A percentile compares a stretch with the other conserved stretches of the same genome.
Conservation (phyloP, 2,888 invertebrate species). For the Drymonia ruficornis region DNA sequence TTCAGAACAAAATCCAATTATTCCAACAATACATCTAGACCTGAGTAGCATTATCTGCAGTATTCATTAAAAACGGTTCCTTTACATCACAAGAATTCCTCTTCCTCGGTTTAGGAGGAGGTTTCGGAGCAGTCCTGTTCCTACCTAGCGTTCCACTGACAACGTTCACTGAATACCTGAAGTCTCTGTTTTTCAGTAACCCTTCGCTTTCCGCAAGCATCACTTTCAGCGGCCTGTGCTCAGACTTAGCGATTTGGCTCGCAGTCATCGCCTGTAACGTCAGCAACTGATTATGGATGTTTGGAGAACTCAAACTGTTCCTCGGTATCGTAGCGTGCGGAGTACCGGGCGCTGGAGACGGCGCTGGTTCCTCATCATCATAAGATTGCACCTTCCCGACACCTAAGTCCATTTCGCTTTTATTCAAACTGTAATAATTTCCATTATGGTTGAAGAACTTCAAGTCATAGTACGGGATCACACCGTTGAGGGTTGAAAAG, state of each 20-base stretch:
- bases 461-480: constrained; percentile 89
- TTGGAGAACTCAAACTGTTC: constrained; percentile 81
- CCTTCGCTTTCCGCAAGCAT: constrained; percentile 68
- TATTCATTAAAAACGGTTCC: constrained; percentile 92
- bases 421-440: constrained; percentile 90
- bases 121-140: constrained; percentile 88
- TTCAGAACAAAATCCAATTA: not conserved
- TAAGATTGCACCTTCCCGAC: constrained; percentile 77
- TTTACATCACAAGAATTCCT: constrained; percentile 86
- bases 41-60: constrained; percentile 94
- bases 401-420: constrained; percentile 85
- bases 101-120: constrained; percentile 92
- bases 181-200: constrained; percentile 58
- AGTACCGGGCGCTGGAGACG: constrained; percentile 81
- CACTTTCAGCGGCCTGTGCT: constrained; percentile 67
- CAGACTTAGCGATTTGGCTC: constrained; percentile 55
- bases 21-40: constrained; percentile 82
- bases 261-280: constrained; percentile 70
- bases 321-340: constrained; percentile 75
- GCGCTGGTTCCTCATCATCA: constrained; percentile 81
- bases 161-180: constrained; percentile 65
- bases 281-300: constrained; percentile 79
- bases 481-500: constrained; percentile 73
- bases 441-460: constrained; percentile 94
- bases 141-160: constrained; percentile 65